Conservation (phyloP, 2,888 invertebrate genomes). For the Phyllotreta striolata region DNA sequence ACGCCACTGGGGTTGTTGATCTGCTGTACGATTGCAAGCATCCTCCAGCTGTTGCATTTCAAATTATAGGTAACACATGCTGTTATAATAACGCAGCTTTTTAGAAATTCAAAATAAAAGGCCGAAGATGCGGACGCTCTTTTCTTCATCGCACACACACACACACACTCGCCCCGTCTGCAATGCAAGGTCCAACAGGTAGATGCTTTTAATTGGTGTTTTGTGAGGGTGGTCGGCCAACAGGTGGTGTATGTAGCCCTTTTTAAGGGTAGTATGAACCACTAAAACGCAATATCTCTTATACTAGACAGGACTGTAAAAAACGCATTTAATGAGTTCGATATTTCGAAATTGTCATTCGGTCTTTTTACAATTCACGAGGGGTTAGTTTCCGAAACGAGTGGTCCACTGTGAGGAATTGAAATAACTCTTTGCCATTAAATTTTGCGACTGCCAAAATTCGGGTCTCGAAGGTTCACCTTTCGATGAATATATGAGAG, state of each 20-base stretch:
- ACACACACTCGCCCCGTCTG: background rate
- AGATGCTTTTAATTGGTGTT: slow-evolving; percentile 12
- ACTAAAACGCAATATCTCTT: no score
- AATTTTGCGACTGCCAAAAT: no score
- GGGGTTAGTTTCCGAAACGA: no score
- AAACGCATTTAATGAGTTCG: no score
- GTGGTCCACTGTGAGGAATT: no score
- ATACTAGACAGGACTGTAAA: no score
- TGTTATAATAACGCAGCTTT: slow-evolving; percentile 13
- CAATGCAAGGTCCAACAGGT: slow-evolving; percentile 1
- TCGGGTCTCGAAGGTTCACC: no score
- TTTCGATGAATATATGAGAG: no score
- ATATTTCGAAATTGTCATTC: no score
- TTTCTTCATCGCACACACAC: background rate
- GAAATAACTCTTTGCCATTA: no score
- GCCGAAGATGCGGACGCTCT: background rate
- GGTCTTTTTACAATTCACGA: no score
- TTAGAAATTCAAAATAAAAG: slow-evolving; percentile 5
- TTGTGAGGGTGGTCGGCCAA: slow-evolving; percentile 4
- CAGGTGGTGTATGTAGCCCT: slow-evolving; percentile 2
- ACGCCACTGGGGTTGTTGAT: background rate
- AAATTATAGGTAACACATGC: slow-evolving; percentile 16
- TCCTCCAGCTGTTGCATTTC: slow-evolving; percentile 11
- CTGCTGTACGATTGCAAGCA: background rate
- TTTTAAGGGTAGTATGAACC: background rate